Evolutionary conservation across 1,140 invertebrate genomes (phyloP).

Genomic region (Drosophila athabasca): DNA sequence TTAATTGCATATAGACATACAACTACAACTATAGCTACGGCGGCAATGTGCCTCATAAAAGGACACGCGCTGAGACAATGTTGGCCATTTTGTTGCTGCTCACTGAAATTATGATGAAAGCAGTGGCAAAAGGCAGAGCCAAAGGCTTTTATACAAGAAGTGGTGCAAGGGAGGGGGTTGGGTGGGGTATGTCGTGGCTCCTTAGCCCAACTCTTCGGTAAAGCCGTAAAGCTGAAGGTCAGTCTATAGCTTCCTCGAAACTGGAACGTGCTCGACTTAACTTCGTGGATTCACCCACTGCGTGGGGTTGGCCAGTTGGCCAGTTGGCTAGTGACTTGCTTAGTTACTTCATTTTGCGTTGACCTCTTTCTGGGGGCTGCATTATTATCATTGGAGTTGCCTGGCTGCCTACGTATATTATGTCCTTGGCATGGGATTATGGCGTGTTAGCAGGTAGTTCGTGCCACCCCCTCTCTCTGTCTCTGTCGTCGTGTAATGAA

Average conservation of each 20-base stretch:
- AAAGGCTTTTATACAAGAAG: constrained; percentile 30
- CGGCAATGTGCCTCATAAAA: constrained; percentile 57
- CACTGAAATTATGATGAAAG: constrained; percentile 77
- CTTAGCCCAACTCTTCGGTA: constrained; percentile 18
- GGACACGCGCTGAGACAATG: constrained; percentile 66
- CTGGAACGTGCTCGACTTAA: constrained; percentile 41
- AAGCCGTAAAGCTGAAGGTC: constrained; percentile 58
- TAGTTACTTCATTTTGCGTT: constrained; percentile 69
- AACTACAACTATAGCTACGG: constrained; percentile 24
- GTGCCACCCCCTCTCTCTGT: constrained; percentile 3
- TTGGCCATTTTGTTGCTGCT: constrained; percentile 52
- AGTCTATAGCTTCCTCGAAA: constrained; percentile 36
- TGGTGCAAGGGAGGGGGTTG: neutral
- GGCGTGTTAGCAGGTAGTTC: constrained; percentile 71
- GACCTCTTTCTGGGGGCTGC: constrained; percentile 64
- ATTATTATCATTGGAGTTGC: constrained; percentile 75
- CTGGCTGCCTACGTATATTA: constrained; percentile 42
- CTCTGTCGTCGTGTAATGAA: constrained; percentile 56
- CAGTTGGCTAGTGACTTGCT: constrained; percentile 3
- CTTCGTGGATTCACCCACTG: constrained; percentile 22
- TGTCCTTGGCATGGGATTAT: constrained; percentile 63
- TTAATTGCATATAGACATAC: constrained; percentile 76
- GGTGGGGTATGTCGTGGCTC: neutral
- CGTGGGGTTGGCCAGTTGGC: neutral
- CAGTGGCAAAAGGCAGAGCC: constrained; percentile 31